A percentile compares a stretch with the other conserved stretches of the same genome.
Evolutionary conservation across 2,888 invertebrate genomes (phyloP).

Genomic region (Andrena fulva): DNA sequence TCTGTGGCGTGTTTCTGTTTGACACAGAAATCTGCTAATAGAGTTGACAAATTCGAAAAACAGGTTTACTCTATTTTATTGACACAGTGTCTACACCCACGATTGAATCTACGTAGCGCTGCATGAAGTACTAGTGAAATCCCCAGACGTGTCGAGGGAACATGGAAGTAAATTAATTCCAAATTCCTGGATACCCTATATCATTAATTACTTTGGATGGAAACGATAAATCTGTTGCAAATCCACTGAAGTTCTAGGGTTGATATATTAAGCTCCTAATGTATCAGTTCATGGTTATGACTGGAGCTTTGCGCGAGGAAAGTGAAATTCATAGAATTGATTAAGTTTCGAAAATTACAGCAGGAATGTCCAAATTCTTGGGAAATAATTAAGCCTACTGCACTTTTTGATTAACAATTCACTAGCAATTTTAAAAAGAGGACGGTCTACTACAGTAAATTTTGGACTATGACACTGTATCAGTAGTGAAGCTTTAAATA

Average conservation of each 20-base stretch:
- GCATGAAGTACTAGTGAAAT: conserved; percentile 4
- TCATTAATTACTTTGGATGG: conserved; percentile 2
- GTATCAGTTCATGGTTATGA: not conserved
- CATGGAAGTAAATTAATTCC: conserved; percentile 10
- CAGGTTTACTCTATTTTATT: too few species aligned
- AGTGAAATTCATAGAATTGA: not conserved
- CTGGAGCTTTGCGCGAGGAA: not conserved
- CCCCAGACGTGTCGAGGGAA: not conserved
- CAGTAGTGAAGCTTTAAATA: too few species aligned
- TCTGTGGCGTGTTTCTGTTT: too few species aligned
- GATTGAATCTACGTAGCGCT: not conserved
- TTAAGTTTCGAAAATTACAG: not conserved
- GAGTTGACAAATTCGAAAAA: too few species aligned
- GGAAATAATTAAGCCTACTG: not conserved
- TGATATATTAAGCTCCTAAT: conserved; percentile 1
- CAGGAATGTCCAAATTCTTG: not conserved
- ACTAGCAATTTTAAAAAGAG: not conserved
- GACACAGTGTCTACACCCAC: too few species aligned
- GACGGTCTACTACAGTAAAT: too few species aligned
- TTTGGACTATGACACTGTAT: too few species aligned
- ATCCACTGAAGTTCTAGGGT: conserved; percentile 2
- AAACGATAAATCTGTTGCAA: conserved; percentile 2
- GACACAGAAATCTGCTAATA: too few species aligned
- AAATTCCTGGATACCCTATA: not conserved
- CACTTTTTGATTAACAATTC: not conserved